Percentiles rank a stretch among this genome's conserved stretches.
Conservation (phyloP, 2,113 vertebrate genomes). For the Burhinus bistriatus region DNA sequence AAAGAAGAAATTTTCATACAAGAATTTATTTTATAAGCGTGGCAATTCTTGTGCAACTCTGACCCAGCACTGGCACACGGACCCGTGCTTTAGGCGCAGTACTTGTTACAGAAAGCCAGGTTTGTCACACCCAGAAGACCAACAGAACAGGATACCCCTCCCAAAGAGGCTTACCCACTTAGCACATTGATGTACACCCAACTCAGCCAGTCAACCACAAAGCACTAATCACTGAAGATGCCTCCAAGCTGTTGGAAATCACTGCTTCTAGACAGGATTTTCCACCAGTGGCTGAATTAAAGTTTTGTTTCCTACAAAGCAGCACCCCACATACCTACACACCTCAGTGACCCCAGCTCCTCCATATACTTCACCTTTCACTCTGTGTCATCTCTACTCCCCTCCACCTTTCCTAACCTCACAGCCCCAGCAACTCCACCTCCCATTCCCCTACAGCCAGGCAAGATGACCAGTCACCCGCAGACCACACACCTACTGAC, state of each 20-base stretch:
- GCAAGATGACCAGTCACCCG: not conserved
- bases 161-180: not conserved
- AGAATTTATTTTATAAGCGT: not conserved
- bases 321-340: not conserved
- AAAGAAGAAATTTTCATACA: not conserved
- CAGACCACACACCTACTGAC: rapidly evolving
- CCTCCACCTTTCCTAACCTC: not conserved
- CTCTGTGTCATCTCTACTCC: rapidly evolving
- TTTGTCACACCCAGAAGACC: not conserved
- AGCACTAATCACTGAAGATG: not conserved
- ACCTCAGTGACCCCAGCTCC: not conserved
- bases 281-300: not conserved
- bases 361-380: not conserved
- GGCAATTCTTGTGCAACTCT: not conserved
- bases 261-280: not conserved
- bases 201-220: not conserved
- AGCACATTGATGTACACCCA: not conserved
- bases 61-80: not conserved
- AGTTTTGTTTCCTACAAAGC: not conserved
- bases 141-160: not conserved
- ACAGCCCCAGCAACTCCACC: not conserved
- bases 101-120: not conserved
- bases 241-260: not conserved
- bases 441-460: rapidly evolving
- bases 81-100: not conserved